Evolutionary conservation across 2,113 vertebrate species (phyloP).

Genomic region (Columba livia): DNA sequence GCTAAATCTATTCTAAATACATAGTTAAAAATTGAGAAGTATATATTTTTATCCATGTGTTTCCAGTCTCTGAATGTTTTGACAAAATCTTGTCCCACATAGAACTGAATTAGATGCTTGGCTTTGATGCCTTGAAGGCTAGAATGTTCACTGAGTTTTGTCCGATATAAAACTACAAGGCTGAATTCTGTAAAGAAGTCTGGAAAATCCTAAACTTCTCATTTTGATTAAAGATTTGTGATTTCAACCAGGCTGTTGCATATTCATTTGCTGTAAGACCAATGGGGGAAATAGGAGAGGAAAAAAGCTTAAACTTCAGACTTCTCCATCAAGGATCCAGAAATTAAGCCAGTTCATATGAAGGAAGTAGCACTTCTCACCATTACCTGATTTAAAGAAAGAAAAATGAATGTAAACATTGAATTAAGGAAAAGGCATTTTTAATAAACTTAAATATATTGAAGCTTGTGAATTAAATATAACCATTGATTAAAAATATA

Average conservation of each 20-base stretch:
- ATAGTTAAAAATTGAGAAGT: neutral
- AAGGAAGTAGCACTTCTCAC: neutral
- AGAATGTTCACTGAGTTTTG: neutral
- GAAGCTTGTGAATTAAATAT: slow-evolving; percentile 50
- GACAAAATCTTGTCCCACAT: neutral
- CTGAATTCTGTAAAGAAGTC: neutral
- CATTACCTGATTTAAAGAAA: neutral
- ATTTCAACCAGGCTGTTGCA: neutral
- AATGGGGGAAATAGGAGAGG: neutral
- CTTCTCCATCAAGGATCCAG: neutral
- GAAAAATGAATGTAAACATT: slow-evolving; percentile 36
- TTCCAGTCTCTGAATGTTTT: neutral
- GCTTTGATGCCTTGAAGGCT: neutral
- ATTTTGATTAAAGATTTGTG: neutral
- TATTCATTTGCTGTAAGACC: neutral
- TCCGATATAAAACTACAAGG: neutral
- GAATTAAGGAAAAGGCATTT: slow-evolving; percentile 26
- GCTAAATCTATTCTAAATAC: neutral
- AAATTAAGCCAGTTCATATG: neutral
- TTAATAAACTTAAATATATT: slow-evolving; percentile 28
- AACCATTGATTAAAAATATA: slow-evolving; percentile 35
- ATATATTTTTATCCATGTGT: neutral
- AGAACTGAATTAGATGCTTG: neutral
- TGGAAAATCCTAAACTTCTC: neutral
- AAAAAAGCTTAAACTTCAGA: neutral